These are phyloP conservation scores for Grantiella picta DNA, from an alignment of 2,113 vertebrate genomes.

Conservation along the genomic window DNA sequence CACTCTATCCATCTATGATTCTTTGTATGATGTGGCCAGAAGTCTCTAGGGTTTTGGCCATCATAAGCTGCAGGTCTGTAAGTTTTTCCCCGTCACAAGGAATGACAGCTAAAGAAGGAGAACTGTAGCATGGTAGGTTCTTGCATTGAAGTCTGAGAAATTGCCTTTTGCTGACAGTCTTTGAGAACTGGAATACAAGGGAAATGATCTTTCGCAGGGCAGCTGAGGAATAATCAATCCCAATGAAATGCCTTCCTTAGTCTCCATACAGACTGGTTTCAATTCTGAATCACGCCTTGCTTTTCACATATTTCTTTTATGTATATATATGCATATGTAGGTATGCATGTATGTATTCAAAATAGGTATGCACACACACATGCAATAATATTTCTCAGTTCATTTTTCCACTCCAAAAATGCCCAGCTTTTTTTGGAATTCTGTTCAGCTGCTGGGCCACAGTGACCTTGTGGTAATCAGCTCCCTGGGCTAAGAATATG, in stretches of 20 bases:
- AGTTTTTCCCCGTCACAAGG: not conserved
- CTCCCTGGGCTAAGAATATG: not conserved
- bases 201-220: not conserved
- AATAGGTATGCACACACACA: fast-evolving
- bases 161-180: not conserved
- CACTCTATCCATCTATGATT: not conserved
- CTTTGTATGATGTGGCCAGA: not conserved
- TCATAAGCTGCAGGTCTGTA: not conserved
- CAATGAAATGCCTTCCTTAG: not conserved
- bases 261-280: not conserved
- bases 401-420: not conserved
- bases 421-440: not conserved
- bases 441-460: not conserved
- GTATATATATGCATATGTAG: not conserved
- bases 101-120: not conserved
- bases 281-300: not conserved
- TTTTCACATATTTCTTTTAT: not conserved
- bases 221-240: not conserved
- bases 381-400: not conserved
- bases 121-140: not conserved
- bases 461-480: not conserved
- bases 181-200: not conserved
- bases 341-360: not conserved
- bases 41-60: not conserved
- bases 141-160: not conserved